Percentiles rank a stretch among this genome's conserved stretches.
These are phyloP conservation scores for Anas capensis DNA, from an alignment of 2,797 vertebrate genomes.

Conservation along the genomic window DNA sequence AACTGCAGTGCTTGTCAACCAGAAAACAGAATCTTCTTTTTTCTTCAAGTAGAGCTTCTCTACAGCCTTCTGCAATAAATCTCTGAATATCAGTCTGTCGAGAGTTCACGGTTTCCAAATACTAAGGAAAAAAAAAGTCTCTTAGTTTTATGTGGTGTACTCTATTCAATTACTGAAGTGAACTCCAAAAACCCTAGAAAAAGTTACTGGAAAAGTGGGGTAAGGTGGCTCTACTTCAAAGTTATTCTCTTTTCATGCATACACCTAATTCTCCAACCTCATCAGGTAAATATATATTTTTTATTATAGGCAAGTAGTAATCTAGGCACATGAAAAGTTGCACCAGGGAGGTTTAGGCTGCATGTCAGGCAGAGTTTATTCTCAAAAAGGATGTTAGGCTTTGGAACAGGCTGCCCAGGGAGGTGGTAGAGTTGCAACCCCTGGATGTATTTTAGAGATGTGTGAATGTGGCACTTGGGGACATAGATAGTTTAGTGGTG, in stretches of 20 bases:
- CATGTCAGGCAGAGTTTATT: not conserved
- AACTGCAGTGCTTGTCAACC: constrained; percentile 95
- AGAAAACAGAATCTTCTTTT: constrained; percentile 97
- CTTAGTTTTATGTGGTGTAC: not conserved
- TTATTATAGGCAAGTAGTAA: not conserved
- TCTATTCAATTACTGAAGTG: not conserved
- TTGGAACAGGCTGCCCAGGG: not conserved
- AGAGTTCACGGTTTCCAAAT: constrained; percentile 88
- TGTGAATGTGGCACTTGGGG: not conserved
- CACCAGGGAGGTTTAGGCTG: not conserved
- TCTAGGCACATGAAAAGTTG: not conserved
- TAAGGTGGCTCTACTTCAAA: not conserved
- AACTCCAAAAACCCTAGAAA: not conserved
- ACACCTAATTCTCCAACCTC: not conserved
- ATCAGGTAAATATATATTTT: not conserved
- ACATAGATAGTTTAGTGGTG: not conserved
- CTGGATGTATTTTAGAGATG: not conserved
- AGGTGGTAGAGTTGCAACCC: not conserved
- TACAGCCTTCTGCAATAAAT: constrained; percentile 94
- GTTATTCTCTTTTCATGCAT: not conserved
- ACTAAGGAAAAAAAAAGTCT: constrained; percentile 78
- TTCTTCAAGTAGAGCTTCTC: constrained; percentile 94
- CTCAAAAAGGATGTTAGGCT: not conserved
- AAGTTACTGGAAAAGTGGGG: not conserved
- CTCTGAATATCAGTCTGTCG: constrained; percentile 94